These are phyloP conservation scores for Cyclina sinensis DNA, from an alignment of 1,140 invertebrate genomes.

Conservation along the genomic window DNA sequence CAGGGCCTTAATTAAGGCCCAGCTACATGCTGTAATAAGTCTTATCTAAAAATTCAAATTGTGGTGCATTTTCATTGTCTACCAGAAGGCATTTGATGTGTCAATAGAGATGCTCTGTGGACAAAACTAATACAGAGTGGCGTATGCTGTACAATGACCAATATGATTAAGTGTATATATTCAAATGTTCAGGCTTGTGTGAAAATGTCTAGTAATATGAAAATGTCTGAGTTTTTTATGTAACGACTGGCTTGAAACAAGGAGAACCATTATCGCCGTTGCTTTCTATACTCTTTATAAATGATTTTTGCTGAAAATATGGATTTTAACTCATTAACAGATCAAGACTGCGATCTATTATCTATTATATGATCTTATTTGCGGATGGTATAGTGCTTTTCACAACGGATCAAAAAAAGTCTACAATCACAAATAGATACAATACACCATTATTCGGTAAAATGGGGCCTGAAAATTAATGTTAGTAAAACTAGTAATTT, in stretches of 20 bases:
- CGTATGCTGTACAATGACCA: slow-evolving; percentile 2
- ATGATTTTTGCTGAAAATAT: slow-evolving; percentile 20
- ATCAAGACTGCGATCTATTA: slow-evolving; percentile 8
- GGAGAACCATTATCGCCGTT: slow-evolving; percentile 9
- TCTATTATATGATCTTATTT: slow-evolving; percentile 37
- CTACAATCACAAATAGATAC: slow-evolving; percentile 10
- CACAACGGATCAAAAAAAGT: slow-evolving; percentile 1
- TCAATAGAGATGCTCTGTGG: no score
- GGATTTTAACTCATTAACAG: neutral
- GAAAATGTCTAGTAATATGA: slow-evolving; percentile 18
- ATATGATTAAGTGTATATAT: slow-evolving; percentile 36
- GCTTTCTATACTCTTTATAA: neutral
- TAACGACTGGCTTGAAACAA: slow-evolving; percentile 5
- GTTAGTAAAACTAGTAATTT: neutral
- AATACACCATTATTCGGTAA: slow-evolving; percentile 17
- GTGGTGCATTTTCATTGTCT: no score
- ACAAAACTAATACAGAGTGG: neutral
- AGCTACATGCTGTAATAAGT: no score
- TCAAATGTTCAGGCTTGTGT: slow-evolving; percentile 14
- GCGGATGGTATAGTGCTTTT: slow-evolving; percentile 11
- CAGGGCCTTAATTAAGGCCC: no score
- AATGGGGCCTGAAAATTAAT: slow-evolving; percentile 11
- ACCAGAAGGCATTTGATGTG: no score
- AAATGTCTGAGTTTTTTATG: slow-evolving; percentile 9
- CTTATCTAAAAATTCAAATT: no score